Base-by-base conservation (phyloP, 2,888 invertebrate species). In the Epinotia demarniana region DNA sequence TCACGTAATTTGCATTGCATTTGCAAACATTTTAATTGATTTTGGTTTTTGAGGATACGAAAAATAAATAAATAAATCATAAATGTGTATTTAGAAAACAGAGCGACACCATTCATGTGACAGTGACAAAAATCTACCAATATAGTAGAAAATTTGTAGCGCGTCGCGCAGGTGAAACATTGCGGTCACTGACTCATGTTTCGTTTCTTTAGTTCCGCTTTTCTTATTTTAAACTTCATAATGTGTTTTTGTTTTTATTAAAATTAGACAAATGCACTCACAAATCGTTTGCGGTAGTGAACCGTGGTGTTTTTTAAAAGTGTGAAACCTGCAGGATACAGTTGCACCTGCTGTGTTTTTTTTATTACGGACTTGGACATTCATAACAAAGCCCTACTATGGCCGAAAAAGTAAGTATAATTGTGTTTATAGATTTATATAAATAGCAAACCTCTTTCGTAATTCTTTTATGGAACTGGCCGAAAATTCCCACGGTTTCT, bases 331-430 rank as follows among this genome's bases (percentile, higher is more conserved):
- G 23, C 43, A 43, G 12, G 58, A 55, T 12, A 70, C 33, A n/a
- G 64, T 75, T 75, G 79, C 81, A 80, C 70, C 79, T 79, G 81
- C 82, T 79, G 75, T 77, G 72, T 77, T 78, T 73, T 60, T 73
- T 77, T 70, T 66, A 72, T 72, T 67, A 77, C 57, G 39, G 67
- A 63, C 68, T 69, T 11, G n/a, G 53, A 43, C 39, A 67, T 60
- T 63, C 53, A 74, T 60, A 71, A 62, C 72, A 69, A 80, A 78
- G 72, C 79, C 27, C 78, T 79, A 86, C 73, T 75, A 90, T 90
- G 90, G 84, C 86, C 63, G 89, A 89, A 84, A 90, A 90, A 82
- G 90, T 90, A 79, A 84, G 86, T 79, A 80, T 66, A 77, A 57
- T 16, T 46, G 43, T 23, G 53, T 27, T 67, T 64, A 43, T 39